Evolutionary conservation across 53 echinoderm and acorn worm species (phyloP).

Genomic region (Holothuria leucospilota): DNA sequence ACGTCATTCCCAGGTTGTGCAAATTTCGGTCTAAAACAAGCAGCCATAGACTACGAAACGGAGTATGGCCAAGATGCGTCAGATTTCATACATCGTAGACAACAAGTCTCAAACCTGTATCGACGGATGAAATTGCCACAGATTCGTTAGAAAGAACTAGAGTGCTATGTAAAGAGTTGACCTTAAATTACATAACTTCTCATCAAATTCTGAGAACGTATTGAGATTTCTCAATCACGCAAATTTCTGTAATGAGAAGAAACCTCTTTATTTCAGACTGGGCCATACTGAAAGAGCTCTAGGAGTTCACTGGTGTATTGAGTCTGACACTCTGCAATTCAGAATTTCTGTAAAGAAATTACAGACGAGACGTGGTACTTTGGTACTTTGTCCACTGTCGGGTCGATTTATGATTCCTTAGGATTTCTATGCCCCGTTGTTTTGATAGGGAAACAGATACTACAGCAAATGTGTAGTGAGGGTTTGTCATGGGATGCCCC

Average conservation of each 20-base stretch:
- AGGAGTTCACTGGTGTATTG: too few relatives aligned
- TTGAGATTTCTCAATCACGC: conserved; percentile 43
- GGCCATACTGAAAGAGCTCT: conserved; percentile 69
- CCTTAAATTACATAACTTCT: conserved; percentile 64
- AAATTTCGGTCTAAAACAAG: conserved; percentile 66
- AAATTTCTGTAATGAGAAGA: conserved; percentile 49
- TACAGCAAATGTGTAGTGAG: not conserved
- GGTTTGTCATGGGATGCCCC: too few relatives aligned
- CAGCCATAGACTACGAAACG: conserved; percentile 47
- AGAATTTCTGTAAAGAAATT: conserved; percentile 67
- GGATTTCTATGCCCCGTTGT: not conserved
- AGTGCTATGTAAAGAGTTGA: conserved; percentile 62
- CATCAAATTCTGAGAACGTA: conserved; percentile 64
- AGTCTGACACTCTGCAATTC: conserved; percentile 74
- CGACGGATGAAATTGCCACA: conserved; percentile 46
- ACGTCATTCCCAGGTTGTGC: conserved; percentile 68
- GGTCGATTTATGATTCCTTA: not conserved
- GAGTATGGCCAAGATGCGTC: too few relatives aligned
- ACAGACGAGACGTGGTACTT: conserved; percentile 65
- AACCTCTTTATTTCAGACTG: too few relatives aligned
- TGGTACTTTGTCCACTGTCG: not conserved
- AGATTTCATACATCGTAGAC: conserved; percentile 46
- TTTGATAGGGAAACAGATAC: not conserved
- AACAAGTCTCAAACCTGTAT: conserved; percentile 63
- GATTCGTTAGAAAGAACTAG: conserved; percentile 54